Conservation (phyloP, 2,113 vertebrate genomes). For the Tichodroma muraria region DNA sequence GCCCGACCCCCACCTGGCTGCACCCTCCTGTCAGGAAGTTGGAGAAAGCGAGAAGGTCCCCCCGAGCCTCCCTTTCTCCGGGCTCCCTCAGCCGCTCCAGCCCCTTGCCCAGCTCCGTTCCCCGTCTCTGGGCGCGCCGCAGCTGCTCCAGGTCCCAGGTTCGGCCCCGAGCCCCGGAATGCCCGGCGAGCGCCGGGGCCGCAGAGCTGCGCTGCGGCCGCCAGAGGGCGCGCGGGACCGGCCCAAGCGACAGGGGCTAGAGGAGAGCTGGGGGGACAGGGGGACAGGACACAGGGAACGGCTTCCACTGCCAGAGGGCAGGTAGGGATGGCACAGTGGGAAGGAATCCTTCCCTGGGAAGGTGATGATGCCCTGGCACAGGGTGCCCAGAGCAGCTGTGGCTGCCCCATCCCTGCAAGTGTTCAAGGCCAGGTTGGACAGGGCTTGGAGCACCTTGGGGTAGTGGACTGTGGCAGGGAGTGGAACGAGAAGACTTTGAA, state of each 20-base stretch:
- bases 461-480: neutral
- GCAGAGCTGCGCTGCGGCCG: neutral
- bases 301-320: neutral
- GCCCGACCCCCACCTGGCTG: neutral
- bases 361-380: neutral
- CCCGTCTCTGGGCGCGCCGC: neutral
- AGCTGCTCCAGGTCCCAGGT: neutral
- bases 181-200: no score
- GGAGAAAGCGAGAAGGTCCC: neutral
- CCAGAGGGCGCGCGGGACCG: neutral
- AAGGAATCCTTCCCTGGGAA: neutral
- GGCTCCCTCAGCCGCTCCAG: neutral
- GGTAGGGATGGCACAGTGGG: fast-evolving
- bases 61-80: neutral
- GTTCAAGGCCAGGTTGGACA: fast-evolving
- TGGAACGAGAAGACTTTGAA: neutral
- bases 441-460: neutral
- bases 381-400: neutral
- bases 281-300: no score
- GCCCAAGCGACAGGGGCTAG: no score
- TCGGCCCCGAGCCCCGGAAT: neutral
- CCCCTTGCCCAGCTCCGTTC: neutral
- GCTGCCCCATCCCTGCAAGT: neutral
- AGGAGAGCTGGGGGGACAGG: neutral
- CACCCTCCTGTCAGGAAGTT: neutral